Base-by-base conservation (phyloP, 37 sponge, comb jelly and placozoan species). In the Ephydatia muelleri region DNA sequence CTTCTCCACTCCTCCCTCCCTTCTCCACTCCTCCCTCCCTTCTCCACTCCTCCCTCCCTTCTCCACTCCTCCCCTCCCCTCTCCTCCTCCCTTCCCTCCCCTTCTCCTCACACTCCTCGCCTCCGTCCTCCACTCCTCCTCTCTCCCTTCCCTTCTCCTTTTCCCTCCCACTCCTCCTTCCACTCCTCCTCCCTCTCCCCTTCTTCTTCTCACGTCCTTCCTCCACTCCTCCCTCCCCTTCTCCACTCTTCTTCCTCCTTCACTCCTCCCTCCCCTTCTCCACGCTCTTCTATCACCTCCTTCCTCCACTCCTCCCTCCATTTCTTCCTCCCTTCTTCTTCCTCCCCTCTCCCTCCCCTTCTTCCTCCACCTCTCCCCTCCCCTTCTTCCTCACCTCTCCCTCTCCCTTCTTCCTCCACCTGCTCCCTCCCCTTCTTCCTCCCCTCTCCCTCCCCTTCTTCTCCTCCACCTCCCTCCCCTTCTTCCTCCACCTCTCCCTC, bases 1-100 rank as follows among this genome's bases (percentile, higher is more conserved):
- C 9, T 28, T 27, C 70, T 37, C 48, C 23, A 65, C 34, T 23
- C 30, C 67, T 26, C 31, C 65, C 37, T 76, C 81, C 21, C 23
- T 23, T 66, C 32, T 66, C 23, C 26, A 1, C 29, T 66, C 34
- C 80, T 28, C 21, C 2, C 8, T 64, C 38, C 23, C 31, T 37
- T 65, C 32, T 67, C 29, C 70, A 69, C 35, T 47, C 64, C 49
- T 78, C 72, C 22, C 48, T 16, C 34, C 93, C n/a, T n/a, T n/a
- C n/a, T n/a, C 31, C 31, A 4, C 71, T 70, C 29, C 29, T 31
- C 71, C 29, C 71, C 29, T 32, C 31, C 3, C 31, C 32, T 27
- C 38, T 75, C 77, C 38, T 35, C 27, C 39, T 12, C 39, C 38
- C 39, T 8, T 11, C 11, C 36, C 3, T 11, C 38, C 36, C 27